Conservation (phyloP, 2,888 invertebrate genomes). For the Dendrolimus houi region DNA sequence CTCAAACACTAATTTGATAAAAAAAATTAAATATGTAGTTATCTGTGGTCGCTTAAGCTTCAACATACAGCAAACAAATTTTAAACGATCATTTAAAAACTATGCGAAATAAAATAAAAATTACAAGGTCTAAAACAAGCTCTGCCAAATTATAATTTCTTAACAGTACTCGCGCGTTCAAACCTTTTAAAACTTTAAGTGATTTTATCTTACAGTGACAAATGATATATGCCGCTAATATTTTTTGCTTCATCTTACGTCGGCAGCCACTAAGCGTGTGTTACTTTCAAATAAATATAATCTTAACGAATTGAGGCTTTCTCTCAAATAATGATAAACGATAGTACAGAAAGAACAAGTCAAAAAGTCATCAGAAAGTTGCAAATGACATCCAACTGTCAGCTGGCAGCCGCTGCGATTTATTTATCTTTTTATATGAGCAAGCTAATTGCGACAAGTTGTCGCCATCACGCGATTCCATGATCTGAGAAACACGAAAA, state of each 20-base stretch:
- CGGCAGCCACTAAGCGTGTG: neutral
- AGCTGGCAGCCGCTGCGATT: conserved; percentile 21
- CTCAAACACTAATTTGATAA: too few relatives aligned
- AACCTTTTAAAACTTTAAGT: conserved; percentile 3
- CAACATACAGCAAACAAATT: too few relatives aligned
- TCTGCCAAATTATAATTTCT: conserved; percentile 1
- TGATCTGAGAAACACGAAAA: too few relatives aligned
- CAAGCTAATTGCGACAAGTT: conserved; percentile 39
- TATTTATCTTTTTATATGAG: conserved; percentile 32
- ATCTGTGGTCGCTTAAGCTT: too few relatives aligned
- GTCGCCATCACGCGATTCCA: conserved; percentile 16
- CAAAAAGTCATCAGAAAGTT: conserved; percentile 30
- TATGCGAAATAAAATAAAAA: too few relatives aligned
- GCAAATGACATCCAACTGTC: conserved; percentile 24
- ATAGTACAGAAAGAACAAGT: conserved; percentile 28
- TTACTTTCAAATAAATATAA: neutral
- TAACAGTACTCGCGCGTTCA: conserved; percentile 2
- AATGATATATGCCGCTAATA: neutral
- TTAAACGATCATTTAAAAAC: too few relatives aligned
- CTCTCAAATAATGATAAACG: conserved; percentile 23
- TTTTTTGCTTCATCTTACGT: neutral
- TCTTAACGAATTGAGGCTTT: neutral
- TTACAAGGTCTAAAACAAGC: too few relatives aligned
- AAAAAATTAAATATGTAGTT: too few relatives aligned
- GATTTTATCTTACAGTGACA: conserved; percentile 5